Conservation (phyloP, 2,797 vertebrate species). For the Sebastes flavidus region DNA sequence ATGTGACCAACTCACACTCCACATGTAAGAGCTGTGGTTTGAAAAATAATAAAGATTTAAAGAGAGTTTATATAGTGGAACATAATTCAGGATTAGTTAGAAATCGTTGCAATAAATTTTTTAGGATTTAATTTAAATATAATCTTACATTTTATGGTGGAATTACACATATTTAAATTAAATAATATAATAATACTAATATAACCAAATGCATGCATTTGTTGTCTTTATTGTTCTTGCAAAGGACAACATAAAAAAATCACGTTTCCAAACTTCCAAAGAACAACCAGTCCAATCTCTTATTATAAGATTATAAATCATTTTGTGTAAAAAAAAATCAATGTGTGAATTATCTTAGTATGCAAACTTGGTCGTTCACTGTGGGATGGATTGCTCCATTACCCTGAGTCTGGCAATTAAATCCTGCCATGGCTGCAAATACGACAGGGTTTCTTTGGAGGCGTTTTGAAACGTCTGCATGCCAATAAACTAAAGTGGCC, state of each 20-base stretch:
- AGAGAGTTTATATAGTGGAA: not conserved
- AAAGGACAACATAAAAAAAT: not conserved
- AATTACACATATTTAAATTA: not conserved
- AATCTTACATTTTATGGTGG: not conserved
- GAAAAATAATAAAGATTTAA: not conserved
- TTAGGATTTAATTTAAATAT: not conserved
- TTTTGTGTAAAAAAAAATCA: slow-evolving; percentile 23
- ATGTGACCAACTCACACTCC: not conserved
- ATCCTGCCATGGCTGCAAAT: slow-evolving; percentile 49
- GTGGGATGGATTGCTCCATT: slow-evolving; percentile 58
- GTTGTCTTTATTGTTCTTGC: not conserved
- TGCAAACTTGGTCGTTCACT: slow-evolving; percentile 46
- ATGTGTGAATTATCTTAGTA: slow-evolving; percentile 51
- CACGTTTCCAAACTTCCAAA: not conserved
- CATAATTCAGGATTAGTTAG: not conserved
- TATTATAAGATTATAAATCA: slow-evolving; percentile 29
- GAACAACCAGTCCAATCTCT: not conserved
- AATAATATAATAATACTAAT: not conserved
- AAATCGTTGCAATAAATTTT: not conserved
- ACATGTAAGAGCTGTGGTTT: not conserved
- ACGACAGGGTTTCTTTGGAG: slow-evolving; percentile 47
- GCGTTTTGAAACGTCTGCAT: slow-evolving; percentile 54
- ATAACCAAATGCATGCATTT: no score
- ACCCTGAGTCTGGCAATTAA: slow-evolving; percentile 48
- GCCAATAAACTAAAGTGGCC: slow-evolving; percentile 66